Evolutionary conservation across 2,888 invertebrate genomes (phyloP).

Genomic region (Crossocerus cetratus): DNA sequence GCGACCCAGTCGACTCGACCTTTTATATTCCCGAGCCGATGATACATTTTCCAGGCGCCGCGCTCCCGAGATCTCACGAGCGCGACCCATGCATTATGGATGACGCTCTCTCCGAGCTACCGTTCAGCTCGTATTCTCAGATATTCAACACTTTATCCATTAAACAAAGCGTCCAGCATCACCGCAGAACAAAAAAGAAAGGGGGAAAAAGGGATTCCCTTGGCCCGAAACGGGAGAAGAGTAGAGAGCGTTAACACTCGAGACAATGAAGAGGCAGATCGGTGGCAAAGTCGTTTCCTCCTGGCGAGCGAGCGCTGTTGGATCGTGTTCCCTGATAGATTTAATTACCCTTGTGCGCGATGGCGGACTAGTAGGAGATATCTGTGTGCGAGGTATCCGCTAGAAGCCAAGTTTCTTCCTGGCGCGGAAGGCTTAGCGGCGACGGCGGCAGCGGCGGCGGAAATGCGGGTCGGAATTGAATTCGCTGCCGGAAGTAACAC

Average conservation of each 20-base stretch:
- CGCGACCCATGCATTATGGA: slow-evolving; percentile 21
- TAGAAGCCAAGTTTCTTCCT: no score
- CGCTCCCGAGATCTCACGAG: slow-evolving; percentile 40
- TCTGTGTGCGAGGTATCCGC: no score
- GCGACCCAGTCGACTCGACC: slow-evolving; percentile 21
- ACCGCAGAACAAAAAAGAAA: background rate
- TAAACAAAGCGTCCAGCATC: background rate
- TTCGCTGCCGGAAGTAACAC: background rate
- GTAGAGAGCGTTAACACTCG: no score
- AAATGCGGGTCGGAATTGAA: background rate
- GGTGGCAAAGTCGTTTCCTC: no score
- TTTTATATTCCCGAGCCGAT: slow-evolving; percentile 50
- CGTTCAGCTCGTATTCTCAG: background rate
- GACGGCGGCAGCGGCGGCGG: background rate
- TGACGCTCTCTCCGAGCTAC: background rate
- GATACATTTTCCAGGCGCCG: slow-evolving; percentile 43
- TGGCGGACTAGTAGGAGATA: no score
- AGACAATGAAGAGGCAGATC: no score
- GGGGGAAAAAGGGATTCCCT: background rate
- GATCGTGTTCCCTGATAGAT: no score
- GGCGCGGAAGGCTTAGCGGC: background rate
- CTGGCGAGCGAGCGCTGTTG: no score
- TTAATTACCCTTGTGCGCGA: no score
- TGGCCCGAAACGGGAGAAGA: no score
- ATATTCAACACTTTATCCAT: background rate